Percentiles rank a stretch among this genome's conserved stretches.
Evolutionary conservation across 1,140 invertebrate species (phyloP).

Genomic region (Telenomus remus): DNA sequence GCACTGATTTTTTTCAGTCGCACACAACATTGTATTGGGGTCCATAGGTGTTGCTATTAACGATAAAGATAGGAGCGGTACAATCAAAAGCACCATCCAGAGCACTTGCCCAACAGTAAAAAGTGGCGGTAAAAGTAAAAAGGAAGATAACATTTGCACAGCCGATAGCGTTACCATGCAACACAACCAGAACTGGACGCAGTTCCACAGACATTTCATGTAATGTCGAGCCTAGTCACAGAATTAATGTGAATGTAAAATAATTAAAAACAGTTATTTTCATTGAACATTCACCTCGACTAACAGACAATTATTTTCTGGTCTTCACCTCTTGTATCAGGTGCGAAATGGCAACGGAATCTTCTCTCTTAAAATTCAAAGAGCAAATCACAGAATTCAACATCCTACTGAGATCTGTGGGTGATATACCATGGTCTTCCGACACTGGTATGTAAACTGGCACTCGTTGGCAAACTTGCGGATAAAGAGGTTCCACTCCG

Average conservation of each 20-base stretch:
- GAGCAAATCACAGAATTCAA: conserved; percentile 94
- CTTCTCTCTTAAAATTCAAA: conserved; percentile 84
- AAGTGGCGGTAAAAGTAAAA: conserved; percentile 81
- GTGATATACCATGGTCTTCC: conserved; percentile 78
- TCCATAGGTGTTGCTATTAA: conserved; percentile 85
- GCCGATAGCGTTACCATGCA: conserved; percentile 85
- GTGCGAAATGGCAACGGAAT: conserved; percentile 86
- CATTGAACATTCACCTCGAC: too few species aligned
- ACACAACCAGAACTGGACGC: conserved; percentile 92
- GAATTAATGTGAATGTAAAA: too few species aligned
- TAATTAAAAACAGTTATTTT: too few species aligned
- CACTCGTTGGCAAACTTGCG: conserved; percentile 87
- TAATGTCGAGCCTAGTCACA: conserved; percentile 86
- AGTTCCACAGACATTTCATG: conserved; percentile 88
- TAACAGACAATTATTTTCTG: not conserved
- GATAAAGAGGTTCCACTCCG: conserved; percentile 93
- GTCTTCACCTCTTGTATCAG: conserved; percentile 87
- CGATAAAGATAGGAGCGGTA: conserved; percentile 84
- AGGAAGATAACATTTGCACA: conserved; percentile 76
- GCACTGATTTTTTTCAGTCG: conserved; percentile 86
- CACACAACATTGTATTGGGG: conserved; percentile 84
- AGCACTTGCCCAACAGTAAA: conserved; percentile 83
- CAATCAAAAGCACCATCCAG: conserved; percentile 84
- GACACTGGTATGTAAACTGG: conserved; percentile 75
- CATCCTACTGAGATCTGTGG: conserved; percentile 87